Evolutionary conservation across 2,113 vertebrate species (phyloP).

Genomic region (Menura novaehollandiae): DNA sequence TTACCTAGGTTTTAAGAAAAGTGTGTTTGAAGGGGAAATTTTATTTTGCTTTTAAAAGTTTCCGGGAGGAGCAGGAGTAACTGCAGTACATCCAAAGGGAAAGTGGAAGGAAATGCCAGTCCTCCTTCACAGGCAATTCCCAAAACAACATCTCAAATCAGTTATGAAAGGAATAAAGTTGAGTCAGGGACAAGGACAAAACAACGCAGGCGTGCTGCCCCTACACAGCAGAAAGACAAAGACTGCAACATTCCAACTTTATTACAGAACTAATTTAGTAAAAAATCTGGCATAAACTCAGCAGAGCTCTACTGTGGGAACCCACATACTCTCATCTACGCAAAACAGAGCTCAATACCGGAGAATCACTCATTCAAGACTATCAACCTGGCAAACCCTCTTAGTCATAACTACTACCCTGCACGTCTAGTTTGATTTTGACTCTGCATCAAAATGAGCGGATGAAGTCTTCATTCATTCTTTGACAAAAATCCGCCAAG

Average conservation of each 20-base stretch:
- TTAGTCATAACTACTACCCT: not conserved
- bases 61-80: not conserved
- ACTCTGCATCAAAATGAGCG: not conserved
- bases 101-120: not conserved
- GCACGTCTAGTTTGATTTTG: not conserved
- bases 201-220: not conserved
- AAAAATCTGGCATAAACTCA: not conserved
- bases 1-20: not conserved
- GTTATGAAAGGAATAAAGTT: not conserved
- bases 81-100: not conserved
- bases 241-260: not conserved
- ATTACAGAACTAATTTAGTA: conserved; percentile 16
- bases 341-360: not conserved
- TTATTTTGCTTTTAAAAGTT: not conserved
- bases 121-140: not conserved
- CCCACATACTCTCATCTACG: not conserved
- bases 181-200: not conserved
- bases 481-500: not conserved
- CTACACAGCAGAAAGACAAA: conserved; percentile 7
- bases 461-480: not conserved
- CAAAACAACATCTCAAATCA: not conserved
- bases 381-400: not conserved
- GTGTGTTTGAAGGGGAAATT: not conserved
- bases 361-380: not conserved
- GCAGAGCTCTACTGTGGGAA: not conserved